Evolutionary conservation across 1,140 invertebrate species (phyloP), one percentile per base, ranked within the genome.

Genomic region (Archivesica marissinica): DNA sequence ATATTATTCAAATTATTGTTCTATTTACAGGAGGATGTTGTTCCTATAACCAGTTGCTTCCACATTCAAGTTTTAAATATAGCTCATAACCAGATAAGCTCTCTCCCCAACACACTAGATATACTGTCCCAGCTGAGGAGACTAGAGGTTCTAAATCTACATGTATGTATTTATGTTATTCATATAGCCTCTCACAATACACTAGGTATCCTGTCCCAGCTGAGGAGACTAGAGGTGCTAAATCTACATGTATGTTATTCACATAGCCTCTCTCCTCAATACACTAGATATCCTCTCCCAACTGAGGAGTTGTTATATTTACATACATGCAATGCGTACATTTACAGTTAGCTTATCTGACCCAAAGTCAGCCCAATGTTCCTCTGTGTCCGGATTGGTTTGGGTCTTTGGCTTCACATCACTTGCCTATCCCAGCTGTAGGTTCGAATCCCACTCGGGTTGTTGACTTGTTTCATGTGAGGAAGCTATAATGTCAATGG

Each of bases 41-140:
- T 91, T 7, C 92, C 91, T n/a, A 54, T 92, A 20, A 91, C 88
- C 15, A 90, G 90, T 41, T 91, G 90, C 78, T 86, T 89, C 15
- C 79, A 91, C 74, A 66, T 92, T 25, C 87, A 88, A 44, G 86
- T 91, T 6, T 41, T 92, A 56, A 92, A 90, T 87, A 88, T 85
- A 11, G 77, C 91, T 3, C 84, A 90, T 72, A 92, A 92, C 76
- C 86, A 88, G 15, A 89, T 92, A 6, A 79, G 79, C n/a, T 64
- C 83, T 1, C 68, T 92, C 13, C 89, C 92, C 39, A 88, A 77
- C 59, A 88, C 89, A 9, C 84, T 90, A 2, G 89, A 89, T 54
- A 88, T 92, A 17, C 56, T 92, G 1, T 39, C 75, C 20, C 86
- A 87, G 39, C 81, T 91, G 7, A 87, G 79, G 15, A 77, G 74